phyloP scores from a whole-genome alignment of 2,888 invertebrate genomes.

The Cryptocheilus praepositus region DNA sequence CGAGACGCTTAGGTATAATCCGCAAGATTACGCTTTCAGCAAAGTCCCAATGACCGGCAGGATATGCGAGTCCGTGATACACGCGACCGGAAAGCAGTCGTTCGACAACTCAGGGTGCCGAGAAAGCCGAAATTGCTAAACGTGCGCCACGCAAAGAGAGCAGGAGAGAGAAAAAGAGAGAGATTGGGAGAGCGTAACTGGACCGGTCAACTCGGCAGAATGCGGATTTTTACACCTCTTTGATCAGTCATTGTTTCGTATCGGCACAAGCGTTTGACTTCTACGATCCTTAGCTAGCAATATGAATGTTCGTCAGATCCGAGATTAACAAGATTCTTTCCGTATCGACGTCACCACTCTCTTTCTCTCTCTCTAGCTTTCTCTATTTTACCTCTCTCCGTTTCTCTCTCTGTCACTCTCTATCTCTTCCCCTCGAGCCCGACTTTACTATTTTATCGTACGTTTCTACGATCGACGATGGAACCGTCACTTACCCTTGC shows the following conservation, averaged over 20 bases:
- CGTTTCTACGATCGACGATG: slow-evolving; percentile 3
- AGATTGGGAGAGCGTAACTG: background rate
- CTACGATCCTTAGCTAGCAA: too few species aligned
- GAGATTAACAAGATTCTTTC: background rate
- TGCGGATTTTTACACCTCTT: too few species aligned
- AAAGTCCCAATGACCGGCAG: background rate
- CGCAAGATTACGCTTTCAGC: background rate
- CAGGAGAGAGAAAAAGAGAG: background rate
- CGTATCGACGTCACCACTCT: background rate
- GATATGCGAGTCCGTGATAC: background rate
- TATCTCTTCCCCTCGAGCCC: background rate
- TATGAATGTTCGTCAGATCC: background rate
- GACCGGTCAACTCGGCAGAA: too few species aligned
- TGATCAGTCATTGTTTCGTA: too few species aligned
- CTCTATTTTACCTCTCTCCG: background rate
- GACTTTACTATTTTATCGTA: background rate
- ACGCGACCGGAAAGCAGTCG: background rate
- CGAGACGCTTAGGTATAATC: too few species aligned
- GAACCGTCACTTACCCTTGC: background rate
- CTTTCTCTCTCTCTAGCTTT: background rate
- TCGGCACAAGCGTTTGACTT: too few species aligned
- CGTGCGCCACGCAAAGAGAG: slow-evolving; percentile 5
- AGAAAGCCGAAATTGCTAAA: slow-evolving; percentile 4
- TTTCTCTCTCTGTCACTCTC: background rate
- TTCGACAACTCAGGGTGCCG: background rate